Evolutionary conservation across 2,888 invertebrate species (phyloP).

Genomic region (Galerucella nymphaeae): DNA sequence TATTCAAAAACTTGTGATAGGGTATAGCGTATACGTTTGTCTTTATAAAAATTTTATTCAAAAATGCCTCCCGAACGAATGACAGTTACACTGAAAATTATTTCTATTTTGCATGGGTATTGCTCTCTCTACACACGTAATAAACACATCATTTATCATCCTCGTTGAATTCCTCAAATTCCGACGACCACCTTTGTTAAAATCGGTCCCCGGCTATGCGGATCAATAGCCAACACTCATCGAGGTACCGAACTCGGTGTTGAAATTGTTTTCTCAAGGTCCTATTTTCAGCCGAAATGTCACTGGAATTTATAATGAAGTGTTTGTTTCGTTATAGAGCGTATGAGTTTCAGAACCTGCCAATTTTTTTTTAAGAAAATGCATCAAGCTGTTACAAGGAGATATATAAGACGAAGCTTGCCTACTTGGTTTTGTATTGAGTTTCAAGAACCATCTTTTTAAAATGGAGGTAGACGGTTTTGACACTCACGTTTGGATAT

Average conservation of each 20-base stretch:
- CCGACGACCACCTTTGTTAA: constrained; percentile 22
- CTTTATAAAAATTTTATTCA: constrained; percentile 21
- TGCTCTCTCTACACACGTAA: constrained; percentile 23
- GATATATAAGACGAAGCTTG: too few relatives aligned
- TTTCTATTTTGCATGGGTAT: constrained; percentile 24
- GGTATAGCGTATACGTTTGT: background rate
- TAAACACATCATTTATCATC: constrained; percentile 30
- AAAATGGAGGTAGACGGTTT: too few relatives aligned
- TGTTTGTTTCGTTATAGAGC: background rate
- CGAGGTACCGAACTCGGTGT: constrained; percentile 4
- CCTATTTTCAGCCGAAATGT: constrained; percentile 5
- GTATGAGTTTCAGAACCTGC: background rate
- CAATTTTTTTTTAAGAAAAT: too few relatives aligned
- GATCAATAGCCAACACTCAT: constrained; percentile 18
- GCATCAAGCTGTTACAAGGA: too few relatives aligned
- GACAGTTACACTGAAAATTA: constrained; percentile 26
- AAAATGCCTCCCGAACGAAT: constrained; percentile 10
- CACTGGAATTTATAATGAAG: constrained; percentile 10
- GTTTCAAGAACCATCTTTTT: too few relatives aligned
- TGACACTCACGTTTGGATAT: too few relatives aligned
- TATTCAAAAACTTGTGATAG: constrained; percentile 8
- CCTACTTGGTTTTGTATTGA: too few relatives aligned
- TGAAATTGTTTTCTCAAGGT: constrained; percentile 13
- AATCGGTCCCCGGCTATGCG: constrained; percentile 1
- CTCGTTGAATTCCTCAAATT: constrained; percentile 21